These are phyloP conservation scores for Arctopsyche grandis DNA, from an alignment of 1,140 invertebrate genomes.

Conservation along the genomic window DNA sequence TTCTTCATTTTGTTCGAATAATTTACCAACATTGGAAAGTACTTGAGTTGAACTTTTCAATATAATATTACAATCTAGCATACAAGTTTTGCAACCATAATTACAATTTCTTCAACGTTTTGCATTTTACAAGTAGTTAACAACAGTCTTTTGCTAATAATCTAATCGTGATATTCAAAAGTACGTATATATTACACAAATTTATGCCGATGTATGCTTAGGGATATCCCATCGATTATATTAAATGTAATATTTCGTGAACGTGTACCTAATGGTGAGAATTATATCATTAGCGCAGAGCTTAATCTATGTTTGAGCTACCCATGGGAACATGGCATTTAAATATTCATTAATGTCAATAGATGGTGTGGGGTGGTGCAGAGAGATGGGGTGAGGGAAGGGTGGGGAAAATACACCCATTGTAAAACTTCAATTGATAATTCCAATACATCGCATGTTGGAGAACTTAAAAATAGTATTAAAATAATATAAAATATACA, in stretches of 20 bases:
- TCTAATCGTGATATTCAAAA: no score
- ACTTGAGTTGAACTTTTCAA: no score
- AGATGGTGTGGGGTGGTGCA: background rate
- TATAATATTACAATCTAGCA: no score
- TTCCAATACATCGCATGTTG: background rate
- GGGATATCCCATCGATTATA: conserved; percentile 34
- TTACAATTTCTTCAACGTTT: no score
- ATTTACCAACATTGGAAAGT: no score
- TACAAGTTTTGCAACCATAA: no score
- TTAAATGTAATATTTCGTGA: conserved; percentile 38
- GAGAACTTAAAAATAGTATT: background rate
- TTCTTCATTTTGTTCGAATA: background rate
- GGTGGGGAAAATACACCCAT: background rate
- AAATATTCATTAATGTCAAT: conserved; percentile 53
- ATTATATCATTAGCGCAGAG: conserved; percentile 41
- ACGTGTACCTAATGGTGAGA: conserved; percentile 30
- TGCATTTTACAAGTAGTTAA: no score
- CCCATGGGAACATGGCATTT: conserved; percentile 42
- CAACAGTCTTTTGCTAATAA: no score
- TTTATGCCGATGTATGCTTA: background rate
- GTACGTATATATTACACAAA: background rate
- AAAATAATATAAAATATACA: background rate
- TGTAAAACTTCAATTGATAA: conserved; percentile 15
- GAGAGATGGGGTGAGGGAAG: background rate
- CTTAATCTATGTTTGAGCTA: conserved; percentile 50